These are phyloP conservation scores for Pheosia tremula DNA, from an alignment of 2,888 invertebrate species.

Conservation along the genomic window DNA sequence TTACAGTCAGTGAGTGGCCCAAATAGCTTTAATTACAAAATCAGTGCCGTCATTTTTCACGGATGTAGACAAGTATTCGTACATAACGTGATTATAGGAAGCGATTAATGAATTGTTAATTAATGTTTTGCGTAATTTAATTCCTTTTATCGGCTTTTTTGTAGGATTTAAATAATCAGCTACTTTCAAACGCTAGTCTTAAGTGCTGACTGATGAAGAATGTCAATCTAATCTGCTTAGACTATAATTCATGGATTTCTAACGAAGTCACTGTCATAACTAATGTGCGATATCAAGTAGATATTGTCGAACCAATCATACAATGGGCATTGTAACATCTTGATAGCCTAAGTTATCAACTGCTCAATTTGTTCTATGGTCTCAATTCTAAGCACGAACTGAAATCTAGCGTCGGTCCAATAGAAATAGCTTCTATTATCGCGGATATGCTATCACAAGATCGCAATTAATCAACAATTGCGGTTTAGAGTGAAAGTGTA, in stretches of 20 bases:
- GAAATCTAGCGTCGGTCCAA: neutral
- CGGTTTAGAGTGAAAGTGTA: constrained; percentile 36
- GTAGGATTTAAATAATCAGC: neutral
- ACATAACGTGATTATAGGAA: neutral
- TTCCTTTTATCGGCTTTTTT: neutral
- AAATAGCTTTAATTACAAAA: constrained; percentile 7
- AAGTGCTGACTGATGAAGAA: neutral
- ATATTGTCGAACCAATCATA: constrained; percentile 1
- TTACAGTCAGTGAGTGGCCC: constrained; percentile 1
- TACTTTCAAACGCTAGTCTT: neutral
- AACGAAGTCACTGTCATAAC: neutral
- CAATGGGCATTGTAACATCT: constrained; percentile 6
- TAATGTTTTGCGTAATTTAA: neutral
- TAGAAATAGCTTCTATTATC: constrained; percentile 4
- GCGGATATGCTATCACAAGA: constrained; percentile 11
- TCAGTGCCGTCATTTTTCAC: constrained; percentile 3
- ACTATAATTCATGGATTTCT: neutral
- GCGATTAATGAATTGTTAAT: constrained; percentile 3
- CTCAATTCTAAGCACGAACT: constrained; percentile 1
- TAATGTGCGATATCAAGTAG: neutral
- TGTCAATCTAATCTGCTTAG: neutral
- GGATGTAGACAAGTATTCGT: constrained; percentile 4
- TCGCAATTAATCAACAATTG: constrained; percentile 31
- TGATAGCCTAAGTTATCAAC: neutral
- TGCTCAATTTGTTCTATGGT: constrained; percentile 4